phyloP scores from a whole-genome alignment of 1,140 invertebrate genomes.

The Drosophila tristis region DNA sequence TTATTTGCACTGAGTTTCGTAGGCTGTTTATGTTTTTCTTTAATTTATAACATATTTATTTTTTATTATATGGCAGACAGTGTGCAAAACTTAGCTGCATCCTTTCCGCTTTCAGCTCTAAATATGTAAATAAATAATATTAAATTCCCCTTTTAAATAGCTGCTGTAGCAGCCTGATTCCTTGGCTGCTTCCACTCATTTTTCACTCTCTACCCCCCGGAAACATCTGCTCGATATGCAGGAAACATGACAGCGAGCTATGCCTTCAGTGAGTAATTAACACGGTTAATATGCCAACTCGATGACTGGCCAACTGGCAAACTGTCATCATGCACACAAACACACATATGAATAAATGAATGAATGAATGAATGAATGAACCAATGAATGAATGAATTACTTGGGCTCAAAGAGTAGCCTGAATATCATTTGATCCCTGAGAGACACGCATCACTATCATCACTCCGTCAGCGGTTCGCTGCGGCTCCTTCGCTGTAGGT shows the following conservation, averaged over 20 bases:
- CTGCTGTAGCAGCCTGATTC: too few species aligned
- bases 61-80: too few species aligned
- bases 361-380: conserved; percentile 9
- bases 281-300: conserved; percentile 45
- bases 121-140: background rate
- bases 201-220: background rate
- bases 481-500: conserved; percentile 37
- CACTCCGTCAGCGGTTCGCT: conserved; percentile 12
- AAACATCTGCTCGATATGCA: conserved; percentile 34
- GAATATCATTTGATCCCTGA: conserved; percentile 2
- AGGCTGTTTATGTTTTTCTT: too few species aligned
- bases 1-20: too few species aligned
- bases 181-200: too few species aligned
- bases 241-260: conserved; percentile 33
- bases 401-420: too few species aligned
- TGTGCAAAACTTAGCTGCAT: too few species aligned
- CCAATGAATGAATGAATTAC: conserved; percentile 23
- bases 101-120: too few species aligned
- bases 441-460: conserved; percentile 3
- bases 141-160: too few species aligned
- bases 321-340: conserved; percentile 18
- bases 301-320: conserved; percentile 33
- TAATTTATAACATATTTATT: too few species aligned
- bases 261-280: conserved; percentile 53
- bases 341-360: too few species aligned